Evolutionary conservation across 2,113 vertebrate species (phyloP).

Genomic region (Thamnophis sirtalis): DNA sequence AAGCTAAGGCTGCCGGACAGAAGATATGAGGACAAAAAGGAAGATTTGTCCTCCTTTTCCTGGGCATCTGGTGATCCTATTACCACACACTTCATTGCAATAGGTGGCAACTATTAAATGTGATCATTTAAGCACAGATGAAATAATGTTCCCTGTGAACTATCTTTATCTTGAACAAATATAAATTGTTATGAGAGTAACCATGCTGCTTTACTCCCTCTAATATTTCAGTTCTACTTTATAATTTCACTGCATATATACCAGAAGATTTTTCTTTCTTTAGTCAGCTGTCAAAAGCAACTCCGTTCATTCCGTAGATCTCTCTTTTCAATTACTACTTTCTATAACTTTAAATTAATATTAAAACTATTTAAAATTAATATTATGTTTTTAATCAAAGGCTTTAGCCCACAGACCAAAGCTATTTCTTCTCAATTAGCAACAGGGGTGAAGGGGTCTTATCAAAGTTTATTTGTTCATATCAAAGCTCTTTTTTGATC

Average conservation of each 20-base stretch:
- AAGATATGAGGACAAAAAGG: background rate
- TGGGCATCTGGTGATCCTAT: background rate
- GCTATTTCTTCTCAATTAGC: slow-evolving; percentile 61
- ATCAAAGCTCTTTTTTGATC: slow-evolving; percentile 56
- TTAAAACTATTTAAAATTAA: background rate
- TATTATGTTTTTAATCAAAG: slow-evolving; percentile 15
- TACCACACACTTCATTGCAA: background rate
- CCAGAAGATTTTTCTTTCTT: slow-evolving; percentile 44
- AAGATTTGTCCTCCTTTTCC: background rate
- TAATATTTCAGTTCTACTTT: slow-evolving; percentile 15
- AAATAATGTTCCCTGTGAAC: background rate
- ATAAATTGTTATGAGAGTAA: background rate
- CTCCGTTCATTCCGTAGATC: slow-evolving; percentile 51
- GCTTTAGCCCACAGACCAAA: slow-evolving; percentile 27
- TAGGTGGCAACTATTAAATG: background rate
- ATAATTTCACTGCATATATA: slow-evolving; percentile 42
- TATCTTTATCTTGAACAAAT: background rate
- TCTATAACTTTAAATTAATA: slow-evolving; percentile 46
- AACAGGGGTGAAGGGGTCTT: slow-evolving; percentile 43
- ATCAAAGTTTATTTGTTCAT: slow-evolving; percentile 61
- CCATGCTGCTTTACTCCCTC: background rate
- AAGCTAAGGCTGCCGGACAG: background rate
- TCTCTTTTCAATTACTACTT: slow-evolving; percentile 57
- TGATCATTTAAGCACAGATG: background rate
- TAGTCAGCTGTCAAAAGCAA: slow-evolving; percentile 42